Evolutionary conservation across 2,888 invertebrate genomes (phyloP).

Genomic region (Drosophila recens): DNA sequence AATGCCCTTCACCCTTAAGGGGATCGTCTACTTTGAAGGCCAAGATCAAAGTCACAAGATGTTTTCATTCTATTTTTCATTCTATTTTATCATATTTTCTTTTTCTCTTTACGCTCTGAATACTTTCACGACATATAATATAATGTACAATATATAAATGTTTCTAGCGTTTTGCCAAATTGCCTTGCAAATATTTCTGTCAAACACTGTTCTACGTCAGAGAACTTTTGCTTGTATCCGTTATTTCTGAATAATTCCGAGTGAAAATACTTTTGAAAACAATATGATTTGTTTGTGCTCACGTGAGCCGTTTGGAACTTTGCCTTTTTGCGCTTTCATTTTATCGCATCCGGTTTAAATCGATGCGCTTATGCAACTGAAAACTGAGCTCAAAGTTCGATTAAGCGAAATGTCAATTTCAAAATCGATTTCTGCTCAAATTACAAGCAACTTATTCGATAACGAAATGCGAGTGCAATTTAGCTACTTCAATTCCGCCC

Average conservation of each 20-base stretch:
- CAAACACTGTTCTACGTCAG: slow-evolving; percentile 41
- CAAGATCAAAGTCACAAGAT: slow-evolving; percentile 77
- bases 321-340: slow-evolving; percentile 23
- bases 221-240: slow-evolving; percentile 10
- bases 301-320: slow-evolving; percentile 66
- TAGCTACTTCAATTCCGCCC: slow-evolving; percentile 2
- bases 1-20: slow-evolving; percentile 9
- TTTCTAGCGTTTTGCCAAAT: slow-evolving; percentile 38
- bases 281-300: slow-evolving; percentile 27
- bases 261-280: slow-evolving; percentile 23
- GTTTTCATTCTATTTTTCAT: slow-evolving; percentile 24
- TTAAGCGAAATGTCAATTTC: slow-evolving; percentile 22
- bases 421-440: slow-evolving; percentile 17
- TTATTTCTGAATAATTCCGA: slow-evolving; percentile 26
- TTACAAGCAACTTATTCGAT: slow-evolving; percentile 37
- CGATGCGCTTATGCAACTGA: slow-evolving; percentile 30
- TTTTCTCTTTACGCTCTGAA: slow-evolving; percentile 34
- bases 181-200: slow-evolving; percentile 29
- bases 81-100: no score
- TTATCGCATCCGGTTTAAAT: slow-evolving; percentile 23
- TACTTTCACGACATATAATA: slow-evolving; percentile 19
- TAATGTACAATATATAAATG: background rate
- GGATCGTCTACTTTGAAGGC: slow-evolving; percentile 62
- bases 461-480: slow-evolving; percentile 30
- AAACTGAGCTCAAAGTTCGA: slow-evolving; percentile 32